Base-by-base conservation (phyloP, 2,888 invertebrate species). In the Drosophila picticornis region DNA sequence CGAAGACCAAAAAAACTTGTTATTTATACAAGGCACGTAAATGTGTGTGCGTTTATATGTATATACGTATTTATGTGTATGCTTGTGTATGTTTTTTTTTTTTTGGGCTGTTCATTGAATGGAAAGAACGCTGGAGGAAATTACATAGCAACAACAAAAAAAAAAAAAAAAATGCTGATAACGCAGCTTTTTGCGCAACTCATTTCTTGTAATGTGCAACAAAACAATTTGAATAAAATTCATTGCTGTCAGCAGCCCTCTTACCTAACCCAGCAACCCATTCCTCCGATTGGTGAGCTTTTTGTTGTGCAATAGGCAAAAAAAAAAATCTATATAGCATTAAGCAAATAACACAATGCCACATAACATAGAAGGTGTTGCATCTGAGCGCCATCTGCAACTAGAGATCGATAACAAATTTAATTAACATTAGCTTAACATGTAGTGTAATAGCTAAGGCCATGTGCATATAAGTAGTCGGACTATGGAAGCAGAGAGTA, bases 1-100 rank as follows among this genome's bases (percentile, higher is more conserved):
- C 79, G 67, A 77, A 88, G 53, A 71, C 58, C 52, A 65, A 74
- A 75, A 75, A 73, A 72, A 75, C 63, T 76, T 86, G 76, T 90
- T 90, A 89, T 89, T 90, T 82, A 87, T 78, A 82, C 90, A 81
- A 77, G 67, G 75, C 87, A 87, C 87, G 90, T 87, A 80, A 66
- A 60, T 61, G 64, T 62, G 34, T 53, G n/a, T 52, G 32, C 32
- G 16, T 60, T 43, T 34, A 19, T 69, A 58, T 58, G 46, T n/a
- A 32, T 57, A n/a, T 53, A 40, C 53, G 55, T 52, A 40, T 55
- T 60, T 19, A n/a, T 22, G 36, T 50, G 38, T 22, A 11, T 6
- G 56, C 16, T 25, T 50, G n/a, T 3, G n/a, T 29, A 19, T 5
- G n/a, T 16, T 13, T 34, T 55, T 22, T 51, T 31, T 50, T 32